Conservation (phyloP, 1,140 invertebrate genomes). For the Formica selysi region DNA sequence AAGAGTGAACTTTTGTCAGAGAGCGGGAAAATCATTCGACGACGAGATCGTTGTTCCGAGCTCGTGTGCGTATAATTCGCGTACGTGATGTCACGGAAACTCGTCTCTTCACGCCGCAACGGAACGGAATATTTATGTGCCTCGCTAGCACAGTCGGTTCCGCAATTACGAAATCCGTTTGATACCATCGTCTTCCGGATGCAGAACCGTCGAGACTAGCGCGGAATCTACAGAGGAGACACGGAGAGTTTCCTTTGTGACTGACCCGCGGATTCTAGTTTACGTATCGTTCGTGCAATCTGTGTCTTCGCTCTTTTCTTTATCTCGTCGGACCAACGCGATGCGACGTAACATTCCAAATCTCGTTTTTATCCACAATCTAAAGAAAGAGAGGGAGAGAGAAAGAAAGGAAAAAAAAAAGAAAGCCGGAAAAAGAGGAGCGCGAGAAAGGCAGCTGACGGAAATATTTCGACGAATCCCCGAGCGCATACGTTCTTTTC, state of each 20-base stretch:
- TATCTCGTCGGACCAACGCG: slow-evolving; percentile 26
- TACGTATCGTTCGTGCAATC: slow-evolving; percentile 22
- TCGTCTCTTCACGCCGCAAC: not conserved
- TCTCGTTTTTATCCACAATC: slow-evolving; percentile 54
- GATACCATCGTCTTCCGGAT: slow-evolving; percentile 52
- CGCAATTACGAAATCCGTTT: slow-evolving; percentile 73
- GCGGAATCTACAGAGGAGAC: not conserved
- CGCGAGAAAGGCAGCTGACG: slow-evolving; percentile 58
- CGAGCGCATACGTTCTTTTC: slow-evolving; percentile 70
- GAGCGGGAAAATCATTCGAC: not conserved
- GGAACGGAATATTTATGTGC: slow-evolving; percentile 38
- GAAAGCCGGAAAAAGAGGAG: not conserved
- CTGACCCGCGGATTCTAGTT: slow-evolving; percentile 61
- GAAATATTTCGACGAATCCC: slow-evolving; percentile 77
- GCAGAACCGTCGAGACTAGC: slow-evolving; percentile 36
- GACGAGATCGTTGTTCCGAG: not conserved
- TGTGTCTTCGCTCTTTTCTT: slow-evolving; percentile 42
- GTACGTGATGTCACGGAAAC: not conserved
- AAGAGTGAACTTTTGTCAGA: not conserved
- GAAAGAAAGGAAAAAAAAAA: not conserved
- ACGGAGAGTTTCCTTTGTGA: slow-evolving; percentile 62
- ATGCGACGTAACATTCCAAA: not conserved
- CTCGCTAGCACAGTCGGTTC: not conserved
- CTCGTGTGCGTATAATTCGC: not conserved
- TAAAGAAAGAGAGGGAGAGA: slow-evolving; percentile 7